Conservation (phyloP, 2,113 vertebrate species). For the Poeciliopsis turrubarensis region DNA sequence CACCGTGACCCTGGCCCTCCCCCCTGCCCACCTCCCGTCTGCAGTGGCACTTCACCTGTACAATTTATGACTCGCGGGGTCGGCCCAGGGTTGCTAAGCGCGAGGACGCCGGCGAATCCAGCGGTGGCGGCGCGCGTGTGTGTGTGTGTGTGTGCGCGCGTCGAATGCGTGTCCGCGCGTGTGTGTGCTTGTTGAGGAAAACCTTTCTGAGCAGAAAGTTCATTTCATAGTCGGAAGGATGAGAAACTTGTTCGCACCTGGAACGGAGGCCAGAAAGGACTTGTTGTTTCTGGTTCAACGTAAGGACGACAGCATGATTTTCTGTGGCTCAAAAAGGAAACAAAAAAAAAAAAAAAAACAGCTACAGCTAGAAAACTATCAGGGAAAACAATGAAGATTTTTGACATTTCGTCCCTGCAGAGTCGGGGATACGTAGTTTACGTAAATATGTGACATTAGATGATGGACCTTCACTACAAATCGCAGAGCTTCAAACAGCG, state of each 20-base stretch:
- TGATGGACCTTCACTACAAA: neutral
- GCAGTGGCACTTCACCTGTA: constrained; percentile 55
- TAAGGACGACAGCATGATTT: neutral
- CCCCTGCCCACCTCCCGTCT: constrained; percentile 41
- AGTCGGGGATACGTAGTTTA: neutral
- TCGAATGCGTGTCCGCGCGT: neutral
- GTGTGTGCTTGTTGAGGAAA: constrained; percentile 16
- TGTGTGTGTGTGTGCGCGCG: neutral
- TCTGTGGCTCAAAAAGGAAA: constrained; percentile 36
- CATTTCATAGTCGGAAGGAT: neutral
- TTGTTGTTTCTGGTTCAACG: neutral
- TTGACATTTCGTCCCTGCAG: constrained; percentile 10
- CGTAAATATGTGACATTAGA: neutral
- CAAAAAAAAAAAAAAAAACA: neutral
- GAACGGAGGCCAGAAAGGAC: neutral
- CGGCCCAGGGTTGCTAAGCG: constrained; percentile 55
- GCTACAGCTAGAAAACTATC: constrained; percentile 22
- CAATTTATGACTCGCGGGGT: constrained; percentile 69
- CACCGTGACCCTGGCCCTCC: constrained; percentile 71
- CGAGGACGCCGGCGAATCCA: constrained; percentile 50
- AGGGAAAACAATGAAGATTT: constrained; percentile 25
- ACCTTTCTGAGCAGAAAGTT: constrained; percentile 25
- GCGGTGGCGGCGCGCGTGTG: neutral
- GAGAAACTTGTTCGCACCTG: neutral
- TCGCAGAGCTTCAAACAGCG: too few species aligned